Evolutionary conservation across 2,113 vertebrate species (phyloP).

Genomic region (Brachyhypopomus occidentalis): DNA sequence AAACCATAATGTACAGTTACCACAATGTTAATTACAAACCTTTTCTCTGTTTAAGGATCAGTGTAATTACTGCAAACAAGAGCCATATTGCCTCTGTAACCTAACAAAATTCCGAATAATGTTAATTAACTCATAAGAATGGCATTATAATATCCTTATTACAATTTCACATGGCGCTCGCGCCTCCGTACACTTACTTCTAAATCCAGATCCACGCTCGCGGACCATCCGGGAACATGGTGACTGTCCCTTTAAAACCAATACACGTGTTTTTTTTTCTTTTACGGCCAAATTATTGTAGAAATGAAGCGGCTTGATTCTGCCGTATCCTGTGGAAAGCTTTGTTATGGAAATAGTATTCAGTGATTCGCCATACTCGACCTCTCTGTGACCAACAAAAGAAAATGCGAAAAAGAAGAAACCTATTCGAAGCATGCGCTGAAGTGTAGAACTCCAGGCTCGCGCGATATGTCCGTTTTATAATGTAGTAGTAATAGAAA

Average conservation of each 20-base stretch:
- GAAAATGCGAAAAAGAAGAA: not conserved
- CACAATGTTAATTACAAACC: no score
- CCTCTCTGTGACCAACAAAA: slow-evolving; percentile 4
- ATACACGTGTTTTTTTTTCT: slow-evolving; percentile 64
- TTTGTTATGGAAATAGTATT: slow-evolving; percentile 68
- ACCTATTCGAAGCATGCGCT: not conserved
- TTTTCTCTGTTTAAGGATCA: no score
- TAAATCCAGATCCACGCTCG: slow-evolving; percentile 50
- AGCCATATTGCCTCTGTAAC: no score
- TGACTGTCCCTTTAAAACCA: slow-evolving; percentile 60
- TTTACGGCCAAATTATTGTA: slow-evolving; percentile 23
- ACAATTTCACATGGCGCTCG: not conserved
- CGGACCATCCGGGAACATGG: slow-evolving; percentile 54
- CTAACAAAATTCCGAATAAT: no score
- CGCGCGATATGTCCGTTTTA: not conserved
- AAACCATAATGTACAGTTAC: no score
- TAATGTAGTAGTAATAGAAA: not conserved
- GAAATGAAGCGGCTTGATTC: slow-evolving; percentile 51
- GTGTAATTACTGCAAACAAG: no score
- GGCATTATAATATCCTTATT: not conserved
- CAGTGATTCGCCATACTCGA: slow-evolving; percentile 12
- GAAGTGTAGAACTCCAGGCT: not conserved
- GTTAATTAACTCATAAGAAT: not conserved
- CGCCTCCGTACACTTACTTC: slow-evolving; percentile 67
- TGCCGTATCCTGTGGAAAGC: slow-evolving; percentile 50